Evolutionary conservation across 2,113 vertebrate species (phyloP), one percentile per base, ranked within the genome.

Genomic region (Thalassoma bifasciatum): DNA sequence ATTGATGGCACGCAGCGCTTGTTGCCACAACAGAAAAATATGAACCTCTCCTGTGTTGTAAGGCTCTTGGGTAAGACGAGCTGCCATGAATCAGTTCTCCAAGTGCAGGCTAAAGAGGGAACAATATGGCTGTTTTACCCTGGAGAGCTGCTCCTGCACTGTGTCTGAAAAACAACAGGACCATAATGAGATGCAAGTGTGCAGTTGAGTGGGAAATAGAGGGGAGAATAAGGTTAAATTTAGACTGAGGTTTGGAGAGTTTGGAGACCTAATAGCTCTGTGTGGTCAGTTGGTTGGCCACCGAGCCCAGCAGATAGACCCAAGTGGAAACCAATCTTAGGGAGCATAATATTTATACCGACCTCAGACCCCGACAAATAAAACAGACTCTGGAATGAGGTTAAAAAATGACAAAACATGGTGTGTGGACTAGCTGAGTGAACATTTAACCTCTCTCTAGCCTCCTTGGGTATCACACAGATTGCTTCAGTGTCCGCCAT

Each of bases 311-410:
- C 79, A 81, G 77, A 84, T 75, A 78, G 75, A 87, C 74, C 75
- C 57, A 50, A 87, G 79, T 72, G 61, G 85, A 89, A 87, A 89
- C 75, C 78, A n/a, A 42, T 57, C 46, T 75, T 83, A 67, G 75
- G 73, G 51, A 88, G 66, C 59, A 40, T 68, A 75, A 77, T 82
- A 89, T 88, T 88, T 85, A 86, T 72, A 66, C 74, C 62, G 56
- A 82, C 87, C 84, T 79, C 86, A 88, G 70, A 75, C 69, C 61
- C 86, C 77, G 57, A 88, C 83, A 79, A 76, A 84, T 82, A 77
- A 84, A 89, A 89, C 70, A 79, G 70, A 82, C 66, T 81, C 54
- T 72, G 57, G 52, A 66, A 77, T 47, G 47, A 82, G 79, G 59
- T 63, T 80, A 75, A 79, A 66, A 17, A 60, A 83, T 53, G 40